Conservation (phyloP, 2,113 vertebrate genomes). For the Nannobrachium achirus region DNA sequence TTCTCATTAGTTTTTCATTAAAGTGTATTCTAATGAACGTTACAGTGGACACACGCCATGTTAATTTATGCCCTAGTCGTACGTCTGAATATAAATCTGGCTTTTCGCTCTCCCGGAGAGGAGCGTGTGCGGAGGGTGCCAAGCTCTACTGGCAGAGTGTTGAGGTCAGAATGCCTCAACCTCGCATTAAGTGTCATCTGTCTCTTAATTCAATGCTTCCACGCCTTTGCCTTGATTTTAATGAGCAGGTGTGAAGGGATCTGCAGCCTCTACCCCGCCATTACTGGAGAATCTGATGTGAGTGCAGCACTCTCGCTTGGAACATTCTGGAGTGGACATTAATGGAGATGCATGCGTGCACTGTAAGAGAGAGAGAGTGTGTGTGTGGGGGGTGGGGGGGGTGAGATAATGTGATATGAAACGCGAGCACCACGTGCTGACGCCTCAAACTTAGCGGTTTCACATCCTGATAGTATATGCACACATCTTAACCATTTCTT, state of each 20-base stretch:
- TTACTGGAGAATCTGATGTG: not conserved
- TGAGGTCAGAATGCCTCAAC: not conserved
- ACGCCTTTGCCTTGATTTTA: not conserved
- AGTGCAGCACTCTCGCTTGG: too few species aligned
- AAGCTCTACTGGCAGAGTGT: not conserved
- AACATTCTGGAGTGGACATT: too few species aligned
- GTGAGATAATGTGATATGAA: too few species aligned
- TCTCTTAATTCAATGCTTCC: not conserved
- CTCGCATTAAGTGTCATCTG: not conserved
- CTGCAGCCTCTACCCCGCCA: not conserved
- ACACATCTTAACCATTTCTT: not conserved
- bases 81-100: too few species aligned
- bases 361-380: not conserved
- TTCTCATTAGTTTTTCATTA: slow-evolving; percentile 59
- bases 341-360: too few species aligned
- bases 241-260: not conserved
- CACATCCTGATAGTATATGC: too few species aligned
- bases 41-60: not conserved
- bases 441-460: too few species aligned
- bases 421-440: too few species aligned
- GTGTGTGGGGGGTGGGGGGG: too few species aligned
- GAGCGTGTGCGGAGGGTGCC: not conserved
- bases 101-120: not conserved
- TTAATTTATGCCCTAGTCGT: not conserved
- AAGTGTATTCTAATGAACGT: slow-evolving; percentile 13